These are phyloP conservation scores for Dryobota labecula DNA, from an alignment of 2,888 invertebrate genomes.

Conservation along the genomic window DNA sequence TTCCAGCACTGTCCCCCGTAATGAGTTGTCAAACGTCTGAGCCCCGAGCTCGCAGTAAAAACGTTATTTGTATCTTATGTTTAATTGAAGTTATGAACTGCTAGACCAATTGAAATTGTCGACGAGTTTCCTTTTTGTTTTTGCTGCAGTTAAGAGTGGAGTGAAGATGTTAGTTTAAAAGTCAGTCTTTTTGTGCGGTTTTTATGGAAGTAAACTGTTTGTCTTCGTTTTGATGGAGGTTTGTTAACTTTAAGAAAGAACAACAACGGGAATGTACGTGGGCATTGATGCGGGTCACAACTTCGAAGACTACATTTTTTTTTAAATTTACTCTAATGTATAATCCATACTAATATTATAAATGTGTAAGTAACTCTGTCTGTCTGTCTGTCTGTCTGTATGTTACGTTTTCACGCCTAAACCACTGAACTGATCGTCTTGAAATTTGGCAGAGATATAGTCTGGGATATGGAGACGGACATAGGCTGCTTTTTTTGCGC, in stretches of 20 bases:
- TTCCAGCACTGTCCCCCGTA: conserved; percentile 72
- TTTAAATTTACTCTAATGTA: no score
- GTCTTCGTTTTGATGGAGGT: conserved; percentile 11
- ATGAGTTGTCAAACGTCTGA: conserved; percentile 79
- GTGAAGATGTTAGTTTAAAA: conserved; percentile 1
- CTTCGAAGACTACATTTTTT: conserved; percentile 20
- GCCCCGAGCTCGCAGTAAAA: conserved; percentile 42
- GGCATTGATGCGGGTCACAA: conserved; percentile 12
- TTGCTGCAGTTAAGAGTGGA: neutral
- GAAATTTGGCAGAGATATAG: no score
- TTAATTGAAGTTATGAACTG: conserved; percentile 51
- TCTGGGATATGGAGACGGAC: no score
- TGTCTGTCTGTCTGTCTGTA: no score
- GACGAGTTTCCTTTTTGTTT: neutral
- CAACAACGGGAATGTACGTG: neutral
- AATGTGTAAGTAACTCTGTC: no score
- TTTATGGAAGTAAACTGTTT: conserved; percentile 18
- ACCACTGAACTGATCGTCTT: no score
- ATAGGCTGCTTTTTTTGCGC: no score
- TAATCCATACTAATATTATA: no score
- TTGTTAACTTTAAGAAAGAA: conserved; percentile 13
- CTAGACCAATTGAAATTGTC: conserved; percentile 34
- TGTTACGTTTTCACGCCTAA: no score
- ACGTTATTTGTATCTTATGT: conserved; percentile 51
- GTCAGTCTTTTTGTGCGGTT: conserved; percentile 1